phyloP scores from a whole-genome alignment of 1,140 invertebrate genomes.

The Drosophila grimshawi region DNA sequence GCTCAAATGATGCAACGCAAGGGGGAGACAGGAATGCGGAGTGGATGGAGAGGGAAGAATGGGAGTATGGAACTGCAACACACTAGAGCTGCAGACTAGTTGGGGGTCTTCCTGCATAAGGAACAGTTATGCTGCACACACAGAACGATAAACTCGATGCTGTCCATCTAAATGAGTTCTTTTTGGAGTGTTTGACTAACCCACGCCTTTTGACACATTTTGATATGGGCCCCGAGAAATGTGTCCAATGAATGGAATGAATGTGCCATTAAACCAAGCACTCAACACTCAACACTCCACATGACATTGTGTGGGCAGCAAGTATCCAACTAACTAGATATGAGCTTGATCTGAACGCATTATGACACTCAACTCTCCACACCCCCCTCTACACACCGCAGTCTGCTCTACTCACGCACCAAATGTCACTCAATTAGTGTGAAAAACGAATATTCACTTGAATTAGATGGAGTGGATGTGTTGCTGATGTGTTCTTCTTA shows the following conservation, averaged over 20 bases:
- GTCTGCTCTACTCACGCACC: neutral
- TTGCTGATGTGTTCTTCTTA: slow-evolving; percentile 32
- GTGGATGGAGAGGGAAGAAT: slow-evolving; percentile 19
- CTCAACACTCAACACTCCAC: slow-evolving; percentile 3
- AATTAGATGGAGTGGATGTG: slow-evolving; percentile 5
- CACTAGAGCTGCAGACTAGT: slow-evolving; percentile 1
- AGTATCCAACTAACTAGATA: slow-evolving; percentile 4
- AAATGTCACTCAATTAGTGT: neutral
- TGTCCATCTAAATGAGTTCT: slow-evolving; percentile 5
- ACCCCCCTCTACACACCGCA: slow-evolving; percentile 1
- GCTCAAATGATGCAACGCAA: slow-evolving; percentile 64
- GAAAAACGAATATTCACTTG: neutral
- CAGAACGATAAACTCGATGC: neutral
- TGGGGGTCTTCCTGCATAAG: slow-evolving; percentile 36
- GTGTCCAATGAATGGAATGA: slow-evolving; percentile 8
- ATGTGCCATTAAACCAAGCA: slow-evolving; percentile 32
- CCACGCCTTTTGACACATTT: slow-evolving; percentile 42
- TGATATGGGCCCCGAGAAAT: slow-evolving; percentile 29
- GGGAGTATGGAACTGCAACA: slow-evolving; percentile 22
- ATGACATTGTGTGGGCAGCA: slow-evolving; percentile 20
- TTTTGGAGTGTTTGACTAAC: slow-evolving; percentile 18
- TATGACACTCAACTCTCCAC: slow-evolving; percentile 25
- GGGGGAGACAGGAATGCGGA: neutral
- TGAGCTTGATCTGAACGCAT: slow-evolving; percentile 27
- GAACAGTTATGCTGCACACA: slow-evolving; percentile 37